phyloP scores from a whole-genome alignment of 2,113 vertebrate species.

The Buteo buteo region DNA sequence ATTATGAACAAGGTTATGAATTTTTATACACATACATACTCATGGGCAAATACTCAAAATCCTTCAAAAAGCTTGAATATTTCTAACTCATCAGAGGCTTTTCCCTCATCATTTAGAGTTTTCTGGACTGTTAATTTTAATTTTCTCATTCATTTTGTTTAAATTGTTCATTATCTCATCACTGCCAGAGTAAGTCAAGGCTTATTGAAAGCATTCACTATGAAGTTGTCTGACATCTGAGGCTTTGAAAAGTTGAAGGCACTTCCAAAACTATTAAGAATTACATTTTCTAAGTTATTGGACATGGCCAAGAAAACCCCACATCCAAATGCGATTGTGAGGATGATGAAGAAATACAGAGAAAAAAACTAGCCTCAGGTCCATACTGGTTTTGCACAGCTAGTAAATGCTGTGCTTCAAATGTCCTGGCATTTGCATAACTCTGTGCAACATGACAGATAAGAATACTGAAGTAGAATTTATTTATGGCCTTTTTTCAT shows the following conservation, averaged over 20 bases:
- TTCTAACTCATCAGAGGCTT: constrained; percentile 2
- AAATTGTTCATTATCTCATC: constrained; percentile 47
- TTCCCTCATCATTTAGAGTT: constrained; percentile 36
- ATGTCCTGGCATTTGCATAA: background rate
- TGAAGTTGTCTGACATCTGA: constrained; percentile 26
- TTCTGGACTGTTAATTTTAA: constrained; percentile 59
- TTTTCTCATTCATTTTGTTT: constrained; percentile 48
- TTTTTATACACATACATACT: background rate
- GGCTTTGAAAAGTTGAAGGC: background rate
- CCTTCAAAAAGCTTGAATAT: constrained; percentile 5
- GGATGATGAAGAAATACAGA: background rate
- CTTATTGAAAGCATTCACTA: constrained; percentile 15
- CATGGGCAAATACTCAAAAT: background rate
- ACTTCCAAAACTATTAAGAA: background rate
- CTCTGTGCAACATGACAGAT: background rate
- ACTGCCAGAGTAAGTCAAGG: background rate
- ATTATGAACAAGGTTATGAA: background rate
- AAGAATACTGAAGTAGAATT: background rate
- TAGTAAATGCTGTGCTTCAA: background rate
- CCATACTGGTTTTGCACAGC: background rate
- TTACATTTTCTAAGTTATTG: background rate
- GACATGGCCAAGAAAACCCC: background rate
- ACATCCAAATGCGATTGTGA: background rate
- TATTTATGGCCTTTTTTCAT: background rate
- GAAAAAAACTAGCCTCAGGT: background rate